Base-by-base conservation (phyloP, 2,797 vertebrate genomes). In the Acridotheres tristis region DNA sequence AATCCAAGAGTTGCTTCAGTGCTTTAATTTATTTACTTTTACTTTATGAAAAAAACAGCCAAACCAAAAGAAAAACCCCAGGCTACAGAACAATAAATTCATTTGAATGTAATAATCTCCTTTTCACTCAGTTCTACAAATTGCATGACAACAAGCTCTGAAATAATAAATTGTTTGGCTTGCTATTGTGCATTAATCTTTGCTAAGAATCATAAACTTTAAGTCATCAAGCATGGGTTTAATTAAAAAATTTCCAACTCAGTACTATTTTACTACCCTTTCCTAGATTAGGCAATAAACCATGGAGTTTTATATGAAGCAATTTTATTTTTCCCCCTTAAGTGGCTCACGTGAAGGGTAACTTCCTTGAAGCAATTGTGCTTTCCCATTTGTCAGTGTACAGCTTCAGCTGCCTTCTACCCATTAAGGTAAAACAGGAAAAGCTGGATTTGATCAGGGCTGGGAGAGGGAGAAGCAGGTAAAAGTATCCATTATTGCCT, bases 211-310 rank as follows among this genome's bases (percentile, higher is more conserved):
- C 66, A 36, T 74, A 95, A 97, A 93, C 75, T 73, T 95, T 82
- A 93, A 84, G 77, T 72, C 86, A 89, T 85, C 66, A 86, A 91
- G 62, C 47, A 6, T 43, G 25, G 65, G 32, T 96, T 96, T 97
- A 97, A 97, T 97, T 97, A 92, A 83, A 86, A 90, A 96, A 89
- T 47, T 92, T 96, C 66, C 72, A 95, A 72, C 80, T 86, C 23
- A 16, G 18, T 85, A 69, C 29, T 88, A 38, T 96, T 96, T 96
- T 96, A 97, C 67, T 73, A 21, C 50, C 50, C 69, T 74, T 85
- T 75, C 88, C 88, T 19, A 26, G 74, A 78, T 42, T 45, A 73
- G 72, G 38, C 51, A 92, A 85, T 92, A 94, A 95, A 93, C 58
- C 78, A 89, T 36, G 43, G 47, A 89, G 53, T 91, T 95, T 96